Percentiles rank a stretch among this genome's conserved stretches.
These are phyloP conservation scores for Scaptomyza reducta DNA, from an alignment of 2,888 invertebrate species.

Conservation along the genomic window DNA sequence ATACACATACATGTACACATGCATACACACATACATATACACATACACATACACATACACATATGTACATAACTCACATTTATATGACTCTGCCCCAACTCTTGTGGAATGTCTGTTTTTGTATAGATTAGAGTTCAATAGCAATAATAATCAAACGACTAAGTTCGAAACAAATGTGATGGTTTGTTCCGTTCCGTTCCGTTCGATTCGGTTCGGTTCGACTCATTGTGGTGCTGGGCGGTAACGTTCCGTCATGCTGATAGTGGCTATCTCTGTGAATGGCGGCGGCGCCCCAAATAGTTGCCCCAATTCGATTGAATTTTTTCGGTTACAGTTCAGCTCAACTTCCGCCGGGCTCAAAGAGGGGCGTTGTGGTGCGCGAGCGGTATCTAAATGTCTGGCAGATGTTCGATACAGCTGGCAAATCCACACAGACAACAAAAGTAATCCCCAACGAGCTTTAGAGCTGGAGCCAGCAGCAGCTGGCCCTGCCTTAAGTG, in stretches of 20 bases:
- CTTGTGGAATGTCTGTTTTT: no score
- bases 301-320: slow-evolving; percentile 40
- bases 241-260: slow-evolving; percentile 28
- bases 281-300: slow-evolving; percentile 43
- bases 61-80: no score
- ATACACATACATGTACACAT: no score
- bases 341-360: slow-evolving; percentile 17
- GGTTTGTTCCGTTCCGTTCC: slow-evolving; percentile 1
- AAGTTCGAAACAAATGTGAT: background rate
- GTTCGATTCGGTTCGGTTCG: background rate
- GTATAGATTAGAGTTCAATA: slow-evolving; percentile 61
- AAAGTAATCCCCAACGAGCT: background rate
- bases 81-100: no score
- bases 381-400: slow-evolving; percentile 2
- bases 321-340: slow-evolving; percentile 20
- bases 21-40: no score
- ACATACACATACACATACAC: no score
- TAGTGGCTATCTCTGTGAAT: slow-evolving; percentile 24
- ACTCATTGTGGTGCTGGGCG: slow-evolving; percentile 1
- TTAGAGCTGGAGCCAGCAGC: background rate
- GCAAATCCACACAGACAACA: background rate
- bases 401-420: slow-evolving; percentile 31
- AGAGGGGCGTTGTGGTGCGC: background rate
- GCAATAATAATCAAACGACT: slow-evolving; percentile 50
- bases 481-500: background rate